Conservation (phyloP, 2,797 vertebrate genomes). For the Rhynchonycteris naso region DNA sequence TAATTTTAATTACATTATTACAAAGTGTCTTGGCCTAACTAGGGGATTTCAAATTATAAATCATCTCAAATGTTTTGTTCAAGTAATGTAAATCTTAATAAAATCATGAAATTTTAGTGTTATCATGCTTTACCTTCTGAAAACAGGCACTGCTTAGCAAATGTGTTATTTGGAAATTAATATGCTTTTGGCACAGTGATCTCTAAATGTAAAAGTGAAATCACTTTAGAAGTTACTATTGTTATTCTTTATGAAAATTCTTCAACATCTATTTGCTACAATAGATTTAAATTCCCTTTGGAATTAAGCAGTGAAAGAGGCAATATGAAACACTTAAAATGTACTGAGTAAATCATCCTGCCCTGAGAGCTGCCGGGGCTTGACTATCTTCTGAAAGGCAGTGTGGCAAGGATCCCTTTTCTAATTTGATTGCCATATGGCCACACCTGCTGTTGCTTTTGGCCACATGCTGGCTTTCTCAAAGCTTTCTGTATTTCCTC, state of each 20-base stretch:
- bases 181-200: not conserved
- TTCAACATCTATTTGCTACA: conserved; percentile 15
- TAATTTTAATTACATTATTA: conserved; percentile 2
- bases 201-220: not conserved
- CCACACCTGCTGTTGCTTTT: conserved; percentile 75
- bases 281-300: conserved; percentile 38
- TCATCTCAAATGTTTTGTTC: not conserved
- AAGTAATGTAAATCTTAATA: not conserved
- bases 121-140: not conserved
- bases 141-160: conserved; percentile 5
- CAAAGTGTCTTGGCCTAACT: not conserved
- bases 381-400: conserved; percentile 47
- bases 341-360: conserved; percentile 38
- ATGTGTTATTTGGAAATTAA: conserved; percentile 49
- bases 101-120: not conserved
- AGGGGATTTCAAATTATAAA: not conserved
- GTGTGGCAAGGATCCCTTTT: conserved; percentile 50
- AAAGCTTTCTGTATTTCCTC: conserved; percentile 52
- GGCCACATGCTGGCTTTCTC: conserved; percentile 53
- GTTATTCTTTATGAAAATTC: conserved; percentile 28
- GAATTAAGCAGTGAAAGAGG: not conserved
- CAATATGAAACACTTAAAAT: conserved; percentile 7
- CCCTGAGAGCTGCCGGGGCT: not conserved
- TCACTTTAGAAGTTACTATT: conserved; percentile 1
- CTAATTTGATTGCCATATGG: conserved; percentile 67